Evolutionary conservation across 92 coral and sea anemone species (phyloP).

Genomic region (Zoanthus solanderi): DNA sequence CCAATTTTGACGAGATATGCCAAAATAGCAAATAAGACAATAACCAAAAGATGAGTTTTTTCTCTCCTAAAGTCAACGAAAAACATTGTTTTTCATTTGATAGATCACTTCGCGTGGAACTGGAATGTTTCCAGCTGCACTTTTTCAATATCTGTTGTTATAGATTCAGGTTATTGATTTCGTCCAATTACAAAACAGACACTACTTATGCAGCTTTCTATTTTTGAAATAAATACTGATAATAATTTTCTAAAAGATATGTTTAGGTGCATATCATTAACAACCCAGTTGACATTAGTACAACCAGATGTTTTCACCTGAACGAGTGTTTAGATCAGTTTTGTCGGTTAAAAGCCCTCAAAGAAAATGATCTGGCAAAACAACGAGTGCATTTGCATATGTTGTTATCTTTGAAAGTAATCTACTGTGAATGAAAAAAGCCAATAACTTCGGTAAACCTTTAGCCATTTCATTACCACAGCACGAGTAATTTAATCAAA

Average conservation of each 20-base stretch:
- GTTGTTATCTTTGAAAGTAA: too few relatives aligned
- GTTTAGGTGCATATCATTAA: neutral
- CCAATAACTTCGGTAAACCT: too few relatives aligned
- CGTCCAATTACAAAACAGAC: neutral
- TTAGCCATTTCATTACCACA: too few relatives aligned
- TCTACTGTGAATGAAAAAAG: too few relatives aligned
- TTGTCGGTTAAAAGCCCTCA: too few relatives aligned
- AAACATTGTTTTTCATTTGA: neutral
- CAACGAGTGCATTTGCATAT: too few relatives aligned
- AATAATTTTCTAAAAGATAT: constrained; percentile 5
- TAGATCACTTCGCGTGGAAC: neutral
- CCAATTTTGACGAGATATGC: neutral
- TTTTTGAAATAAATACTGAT: neutral
- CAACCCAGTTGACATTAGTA: neutral
- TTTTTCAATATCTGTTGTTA: neutral
- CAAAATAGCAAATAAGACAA: neutral
- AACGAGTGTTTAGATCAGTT: neutral
- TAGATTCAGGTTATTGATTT: neutral
- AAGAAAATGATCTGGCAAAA: too few relatives aligned
- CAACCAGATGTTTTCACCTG: constrained; percentile 8
- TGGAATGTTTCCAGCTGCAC: neutral
- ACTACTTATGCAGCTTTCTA: constrained; percentile 7
- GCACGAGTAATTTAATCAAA: too few relatives aligned
- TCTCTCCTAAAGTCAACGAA: neutral
- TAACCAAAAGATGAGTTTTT: neutral